These are phyloP conservation scores for Whitmania pigra DNA, from an alignment of 1,140 invertebrate species.

Conservation along the genomic window DNA sequence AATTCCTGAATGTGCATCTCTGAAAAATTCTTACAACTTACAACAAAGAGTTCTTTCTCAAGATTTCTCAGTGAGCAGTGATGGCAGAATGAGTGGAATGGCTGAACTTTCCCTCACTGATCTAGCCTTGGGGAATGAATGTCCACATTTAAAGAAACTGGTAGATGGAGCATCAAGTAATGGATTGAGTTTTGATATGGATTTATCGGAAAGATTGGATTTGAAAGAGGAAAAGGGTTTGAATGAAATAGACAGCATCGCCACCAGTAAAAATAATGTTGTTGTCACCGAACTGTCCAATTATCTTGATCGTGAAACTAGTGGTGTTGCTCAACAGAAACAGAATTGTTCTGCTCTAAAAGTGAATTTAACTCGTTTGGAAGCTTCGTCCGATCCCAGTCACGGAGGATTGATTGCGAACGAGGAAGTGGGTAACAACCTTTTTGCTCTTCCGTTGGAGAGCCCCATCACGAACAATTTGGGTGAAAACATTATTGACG, in stretches of 20 bases:
- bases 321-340: too few species aligned
- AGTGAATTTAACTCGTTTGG: too few species aligned
- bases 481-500: too few species aligned
- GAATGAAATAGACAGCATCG: background rate
- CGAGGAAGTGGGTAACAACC: too few species aligned
- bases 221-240: background rate
- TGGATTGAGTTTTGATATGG: background rate
- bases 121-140: background rate
- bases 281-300: background rate
- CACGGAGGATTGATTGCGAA: too few species aligned
- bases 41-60: background rate
- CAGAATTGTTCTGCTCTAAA: too few species aligned
- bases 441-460: too few species aligned
- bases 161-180: background rate
- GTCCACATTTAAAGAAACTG: conserved; percentile 7
- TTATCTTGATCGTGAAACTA: background rate
- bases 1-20: background rate
- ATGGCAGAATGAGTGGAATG: background rate
- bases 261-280: background rate
- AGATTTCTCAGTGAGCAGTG: background rate
- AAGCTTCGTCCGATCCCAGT: too few species aligned
- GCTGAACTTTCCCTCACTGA: background rate
- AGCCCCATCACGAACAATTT: too few species aligned
- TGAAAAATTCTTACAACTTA: background rate
- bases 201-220: background rate